Percentiles rank a stretch among this genome's conserved stretches.
Conservation (phyloP, 1,140 invertebrate species). For the Antheraea mylitta region DNA sequence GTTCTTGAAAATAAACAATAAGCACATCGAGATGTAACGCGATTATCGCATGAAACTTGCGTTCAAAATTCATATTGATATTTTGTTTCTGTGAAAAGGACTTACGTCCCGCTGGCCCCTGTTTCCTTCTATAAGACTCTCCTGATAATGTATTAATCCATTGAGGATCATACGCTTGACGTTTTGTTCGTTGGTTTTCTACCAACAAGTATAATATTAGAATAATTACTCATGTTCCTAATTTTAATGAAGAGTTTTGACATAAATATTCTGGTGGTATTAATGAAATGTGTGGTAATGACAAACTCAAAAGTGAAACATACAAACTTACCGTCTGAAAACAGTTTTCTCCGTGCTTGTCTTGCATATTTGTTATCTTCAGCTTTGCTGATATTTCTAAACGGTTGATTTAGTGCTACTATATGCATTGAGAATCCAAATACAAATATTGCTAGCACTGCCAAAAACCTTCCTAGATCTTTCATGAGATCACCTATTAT, state of each 20-base stretch:
- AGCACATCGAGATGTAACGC: slow-evolving; percentile 67
- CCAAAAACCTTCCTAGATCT: slow-evolving; percentile 96
- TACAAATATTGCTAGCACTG: slow-evolving; percentile 98
- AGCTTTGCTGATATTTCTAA: slow-evolving; percentile 83
- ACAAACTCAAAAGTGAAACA: not conserved
- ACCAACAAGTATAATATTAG: slow-evolving; percentile 19
- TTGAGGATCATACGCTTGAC: slow-evolving; percentile 63
- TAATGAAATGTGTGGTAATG: slow-evolving; percentile 2
- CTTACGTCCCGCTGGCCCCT: slow-evolving; percentile 76
- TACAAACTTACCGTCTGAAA: slow-evolving; percentile 86
- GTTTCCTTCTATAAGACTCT: slow-evolving; percentile 77
- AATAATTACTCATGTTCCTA: not conserved
- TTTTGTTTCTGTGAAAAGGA: slow-evolving; percentile 47
- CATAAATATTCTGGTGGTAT: not conserved
- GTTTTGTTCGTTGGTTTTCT: slow-evolving; percentile 68
- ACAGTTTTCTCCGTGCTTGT: slow-evolving; percentile 78
- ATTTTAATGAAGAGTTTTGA: not conserved
- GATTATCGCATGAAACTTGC: slow-evolving; percentile 48
- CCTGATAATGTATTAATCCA: slow-evolving; percentile 58
- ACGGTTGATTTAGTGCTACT: slow-evolving; percentile 96
- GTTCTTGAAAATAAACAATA: slow-evolving; percentile 44
- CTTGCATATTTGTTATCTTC: slow-evolving; percentile 75
- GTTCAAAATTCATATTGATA: slow-evolving; percentile 26
- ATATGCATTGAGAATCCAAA: slow-evolving; percentile 99
- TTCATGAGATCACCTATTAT: slow-evolving; percentile 95